Conservation (phyloP, 2,888 invertebrate genomes). For the Oscheius myriophilus region DNA sequence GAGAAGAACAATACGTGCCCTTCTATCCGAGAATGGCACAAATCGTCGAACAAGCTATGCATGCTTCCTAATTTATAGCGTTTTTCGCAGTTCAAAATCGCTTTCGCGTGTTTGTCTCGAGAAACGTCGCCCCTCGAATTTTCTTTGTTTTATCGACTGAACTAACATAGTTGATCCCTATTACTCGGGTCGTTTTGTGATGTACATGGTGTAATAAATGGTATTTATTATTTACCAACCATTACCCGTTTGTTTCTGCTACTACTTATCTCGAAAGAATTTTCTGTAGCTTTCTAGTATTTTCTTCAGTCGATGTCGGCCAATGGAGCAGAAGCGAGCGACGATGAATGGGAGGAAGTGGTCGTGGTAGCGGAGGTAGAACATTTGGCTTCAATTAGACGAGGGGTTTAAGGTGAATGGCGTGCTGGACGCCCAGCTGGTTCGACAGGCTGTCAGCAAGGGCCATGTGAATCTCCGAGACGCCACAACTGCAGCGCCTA, state of each 20-base stretch:
- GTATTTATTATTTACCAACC: not conserved
- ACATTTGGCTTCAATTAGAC: not conserved
- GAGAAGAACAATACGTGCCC: conserved; percentile 86
- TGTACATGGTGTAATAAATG: conserved; percentile 7
- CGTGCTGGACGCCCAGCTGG: conserved; percentile 57
- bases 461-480: conserved; percentile 43
- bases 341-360: conserved; percentile 61
- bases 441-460: conserved; percentile 46
- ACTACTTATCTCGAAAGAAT: not conserved
- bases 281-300: not conserved
- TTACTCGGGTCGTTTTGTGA: conserved; percentile 24
- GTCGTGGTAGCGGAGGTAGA: conserved; percentile 51
- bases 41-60: conserved; percentile 74
- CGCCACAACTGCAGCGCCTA: conserved; percentile 44
- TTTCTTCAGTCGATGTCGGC: not conserved
- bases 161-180: no score
- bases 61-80: not conserved
- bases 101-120: not conserved
- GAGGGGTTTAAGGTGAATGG: conserved; percentile 49
- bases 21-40: conserved; percentile 87
- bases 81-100: not conserved
- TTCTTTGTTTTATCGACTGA: no score
- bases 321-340: conserved; percentile 1
- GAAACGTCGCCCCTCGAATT: no score
- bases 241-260: not conserved